A percentile compares a stretch with the other conserved stretches of the same genome.
Conservation (phyloP, 2,797 vertebrate species). For the Arctocebus calabarensis region DNA sequence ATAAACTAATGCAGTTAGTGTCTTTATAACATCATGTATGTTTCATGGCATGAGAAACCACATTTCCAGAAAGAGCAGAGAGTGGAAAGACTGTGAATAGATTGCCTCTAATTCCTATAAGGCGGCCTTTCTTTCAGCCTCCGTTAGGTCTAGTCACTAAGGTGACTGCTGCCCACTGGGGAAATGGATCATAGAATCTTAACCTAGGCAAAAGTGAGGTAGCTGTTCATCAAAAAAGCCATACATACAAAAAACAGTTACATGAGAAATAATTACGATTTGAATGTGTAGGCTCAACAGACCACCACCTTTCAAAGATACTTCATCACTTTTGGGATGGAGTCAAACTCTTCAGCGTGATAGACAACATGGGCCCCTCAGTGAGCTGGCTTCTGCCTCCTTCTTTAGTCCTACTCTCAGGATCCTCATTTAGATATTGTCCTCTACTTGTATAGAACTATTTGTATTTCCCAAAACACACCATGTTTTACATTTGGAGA, state of each 20-base stretch:
- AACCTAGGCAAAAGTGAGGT: slow-evolving; percentile 6
- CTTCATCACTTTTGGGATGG: not conserved
- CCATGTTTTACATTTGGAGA: not conserved
- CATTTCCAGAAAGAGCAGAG: slow-evolving; percentile 65
- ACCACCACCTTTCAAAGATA: not conserved
- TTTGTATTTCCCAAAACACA: not conserved
- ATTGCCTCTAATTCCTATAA: slow-evolving; percentile 45
- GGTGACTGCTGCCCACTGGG: not conserved
- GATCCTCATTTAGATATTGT: no score
- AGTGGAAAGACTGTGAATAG: not conserved
- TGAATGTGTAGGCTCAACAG: not conserved
- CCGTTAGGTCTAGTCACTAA: slow-evolving; percentile 44
- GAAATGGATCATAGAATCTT: slow-evolving; percentile 30
- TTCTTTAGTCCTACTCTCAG: not conserved
- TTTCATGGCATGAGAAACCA: slow-evolving; percentile 56
- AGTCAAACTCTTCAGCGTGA: not conserved
- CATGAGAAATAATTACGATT: not conserved
- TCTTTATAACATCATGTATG: slow-evolving; percentile 45
- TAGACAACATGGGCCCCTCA: not conserved
- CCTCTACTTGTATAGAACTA: not conserved
- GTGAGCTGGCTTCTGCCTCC: not conserved
- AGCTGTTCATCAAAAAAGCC: slow-evolving; percentile 52
- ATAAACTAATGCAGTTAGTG: slow-evolving; percentile 70
- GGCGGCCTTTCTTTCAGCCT: slow-evolving; percentile 54
- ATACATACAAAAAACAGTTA: not conserved